These are phyloP conservation scores for Cryptocheilus praepositus DNA, from an alignment of 2,888 invertebrate species.

Conservation along the genomic window DNA sequence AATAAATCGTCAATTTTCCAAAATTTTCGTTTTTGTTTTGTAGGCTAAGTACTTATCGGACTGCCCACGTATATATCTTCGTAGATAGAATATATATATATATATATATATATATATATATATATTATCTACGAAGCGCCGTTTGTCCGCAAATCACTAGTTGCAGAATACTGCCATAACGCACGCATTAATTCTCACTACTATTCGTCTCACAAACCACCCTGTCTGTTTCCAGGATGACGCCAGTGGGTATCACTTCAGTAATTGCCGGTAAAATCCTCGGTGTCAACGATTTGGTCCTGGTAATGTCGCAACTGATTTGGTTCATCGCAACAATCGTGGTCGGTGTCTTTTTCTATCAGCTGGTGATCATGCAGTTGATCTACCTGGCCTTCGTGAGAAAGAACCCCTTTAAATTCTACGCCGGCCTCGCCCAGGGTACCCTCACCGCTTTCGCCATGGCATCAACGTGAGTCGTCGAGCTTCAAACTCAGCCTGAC, in stretches of 20 bases:
- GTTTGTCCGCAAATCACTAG: no score
- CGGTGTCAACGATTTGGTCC: slow-evolving; percentile 81
- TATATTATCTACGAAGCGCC: no score
- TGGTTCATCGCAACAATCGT: slow-evolving; percentile 88
- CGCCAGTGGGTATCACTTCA: slow-evolving; percentile 89
- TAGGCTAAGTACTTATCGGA: no score
- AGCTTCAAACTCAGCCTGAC: slow-evolving; percentile 67
- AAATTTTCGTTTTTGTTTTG: no score
- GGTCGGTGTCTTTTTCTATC: slow-evolving; percentile 88
- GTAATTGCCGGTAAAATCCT: slow-evolving; percentile 90
- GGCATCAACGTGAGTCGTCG: slow-evolving; percentile 88
- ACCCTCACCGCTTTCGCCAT: slow-evolving; percentile 92
- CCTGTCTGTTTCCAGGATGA: slow-evolving; percentile 76
- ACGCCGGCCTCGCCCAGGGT: slow-evolving; percentile 87
- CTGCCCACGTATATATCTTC: no score
- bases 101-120: no score
- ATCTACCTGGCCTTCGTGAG: slow-evolving; percentile 88
- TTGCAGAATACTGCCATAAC: no score
- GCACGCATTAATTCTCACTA: no score
- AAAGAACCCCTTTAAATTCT: slow-evolving; percentile 91
- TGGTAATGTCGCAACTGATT: slow-evolving; percentile 75
- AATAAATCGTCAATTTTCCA: no score
- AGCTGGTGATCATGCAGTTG: slow-evolving; percentile 88
- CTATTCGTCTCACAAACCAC: no score
- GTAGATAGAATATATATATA: no score